These are phyloP conservation scores for Ceuthmochares aereus DNA, from an alignment of 2,113 vertebrate genomes.

Conservation along the genomic window DNA sequence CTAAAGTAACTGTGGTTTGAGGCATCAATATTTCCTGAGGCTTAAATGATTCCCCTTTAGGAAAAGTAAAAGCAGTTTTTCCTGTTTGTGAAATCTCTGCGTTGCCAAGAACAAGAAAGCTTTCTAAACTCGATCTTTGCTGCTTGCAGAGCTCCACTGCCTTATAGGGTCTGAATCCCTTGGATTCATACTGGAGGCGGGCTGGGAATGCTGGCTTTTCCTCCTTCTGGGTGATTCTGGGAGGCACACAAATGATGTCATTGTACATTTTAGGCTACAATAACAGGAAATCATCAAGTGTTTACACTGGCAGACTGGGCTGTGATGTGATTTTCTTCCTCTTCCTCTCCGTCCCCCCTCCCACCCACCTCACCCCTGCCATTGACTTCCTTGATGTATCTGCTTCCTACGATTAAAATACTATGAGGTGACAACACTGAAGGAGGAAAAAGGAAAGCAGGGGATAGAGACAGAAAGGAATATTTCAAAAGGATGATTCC, in stretches of 20 bases:
- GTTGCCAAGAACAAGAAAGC: constrained; percentile 57
- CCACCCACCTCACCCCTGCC: not conserved
- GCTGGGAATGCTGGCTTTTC: constrained; percentile 62
- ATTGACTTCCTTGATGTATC: constrained; percentile 78
- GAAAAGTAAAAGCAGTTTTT: constrained; percentile 75
- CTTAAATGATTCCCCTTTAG: constrained; percentile 30
- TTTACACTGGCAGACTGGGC: constrained; percentile 79
- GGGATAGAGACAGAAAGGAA: constrained; percentile 36
- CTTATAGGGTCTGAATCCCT: constrained; percentile 78
- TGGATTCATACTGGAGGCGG: constrained; percentile 14
- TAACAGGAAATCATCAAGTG: constrained; percentile 84
- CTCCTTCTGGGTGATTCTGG: constrained; percentile 66
- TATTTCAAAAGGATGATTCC: not conserved
- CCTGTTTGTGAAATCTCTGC: constrained; percentile 68
- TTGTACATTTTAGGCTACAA: constrained; percentile 80
- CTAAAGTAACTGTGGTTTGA: not conserved
- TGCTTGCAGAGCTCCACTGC: constrained; percentile 53
- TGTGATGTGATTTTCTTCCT: constrained; percentile 75
- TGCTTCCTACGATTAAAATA: constrained; percentile 83
- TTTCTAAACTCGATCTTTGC: constrained; percentile 44
- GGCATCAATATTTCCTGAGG: constrained; percentile 38
- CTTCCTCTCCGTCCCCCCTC: constrained; percentile 3
- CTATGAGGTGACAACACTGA: constrained; percentile 58
- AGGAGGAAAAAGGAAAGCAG: constrained; percentile 52
- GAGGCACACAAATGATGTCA: constrained; percentile 79